Evolutionary conservation across 2,113 vertebrate species (phyloP), one percentile per base, ranked within the genome.

Genomic region (Serilophus lunatus): DNA sequence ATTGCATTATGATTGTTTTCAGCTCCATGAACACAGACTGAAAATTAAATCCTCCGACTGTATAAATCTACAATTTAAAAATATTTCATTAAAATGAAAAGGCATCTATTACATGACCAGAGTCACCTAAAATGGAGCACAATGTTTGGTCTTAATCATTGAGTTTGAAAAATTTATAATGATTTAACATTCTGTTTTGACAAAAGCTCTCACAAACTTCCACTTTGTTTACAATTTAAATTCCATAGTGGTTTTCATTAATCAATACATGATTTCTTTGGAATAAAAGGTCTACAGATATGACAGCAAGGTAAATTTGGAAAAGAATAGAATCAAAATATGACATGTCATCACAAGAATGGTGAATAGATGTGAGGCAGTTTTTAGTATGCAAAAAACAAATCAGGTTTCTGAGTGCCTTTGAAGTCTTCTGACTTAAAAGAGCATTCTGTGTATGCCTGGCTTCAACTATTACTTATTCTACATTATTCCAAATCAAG

Each of bases 161-260:
- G 45, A 69, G 15, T 59, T 50, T 70, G 16, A 77, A 86, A 95
- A 94, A 93, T 68, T 95, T 28, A 70, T 94, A 95, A 84, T 35
- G 1, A 9, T 31, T 68, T 95, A 91, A 56, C 13, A 49, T 74
- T 95, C 92, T 57, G 8, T 50, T 75, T 95, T 88, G 57, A 16
- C 54, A 92, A 90, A 89, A 94, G 2, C 9, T 82, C 13, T 23
- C 24, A 66, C 13, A 86, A 75, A 47, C 6, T 15, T 54, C 5
- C 28, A 10, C 3, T 87, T 72, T 89, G 11, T 81, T 94, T 76
- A 81, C 45, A 82, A 45, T 92, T 95, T 61, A 54, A 86, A 82
- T 93, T 95, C 61, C 38, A 8, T 18, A 18, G n/a, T 70, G 49
- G 13, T 5, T 92, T 95, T 31, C 26, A 86, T 45, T 95, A 86